A percentile compares a stretch with the other conserved stretches of the same genome.
These are phyloP conservation scores for Ifrita kowaldi DNA, from an alignment of 2,113 vertebrate genomes.

Conservation along the genomic window DNA sequence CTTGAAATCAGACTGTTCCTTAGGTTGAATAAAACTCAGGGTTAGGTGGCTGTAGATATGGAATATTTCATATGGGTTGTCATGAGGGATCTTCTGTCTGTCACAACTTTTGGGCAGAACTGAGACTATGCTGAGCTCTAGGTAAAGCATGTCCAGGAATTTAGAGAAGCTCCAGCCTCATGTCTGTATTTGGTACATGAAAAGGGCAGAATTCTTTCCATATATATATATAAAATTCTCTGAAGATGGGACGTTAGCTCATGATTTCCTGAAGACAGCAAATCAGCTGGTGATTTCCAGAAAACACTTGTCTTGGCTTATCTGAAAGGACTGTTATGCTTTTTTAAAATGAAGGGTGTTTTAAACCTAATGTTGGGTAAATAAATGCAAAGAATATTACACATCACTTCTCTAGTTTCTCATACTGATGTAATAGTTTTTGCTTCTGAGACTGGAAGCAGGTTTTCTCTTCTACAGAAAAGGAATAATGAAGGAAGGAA, in stretches of 20 bases:
- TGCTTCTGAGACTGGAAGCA: neutral
- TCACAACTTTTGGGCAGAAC: neutral
- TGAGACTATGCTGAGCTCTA: neutral
- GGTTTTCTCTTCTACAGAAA: neutral
- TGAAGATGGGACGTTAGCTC: neutral
- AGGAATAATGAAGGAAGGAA: neutral
- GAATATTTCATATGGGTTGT: neutral
- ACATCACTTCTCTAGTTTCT: neutral
- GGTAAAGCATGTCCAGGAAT: neutral
- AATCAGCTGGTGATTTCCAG: neutral
- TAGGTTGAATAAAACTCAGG: neutral
- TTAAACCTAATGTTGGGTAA: neutral
- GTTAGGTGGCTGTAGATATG: neutral
- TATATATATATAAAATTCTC: neutral
- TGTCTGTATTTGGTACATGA: neutral
- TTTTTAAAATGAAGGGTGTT: neutral
- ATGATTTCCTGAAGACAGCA: neutral
- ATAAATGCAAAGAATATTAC: neutral
- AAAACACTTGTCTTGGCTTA: neutral
- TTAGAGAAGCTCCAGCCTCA: neutral
- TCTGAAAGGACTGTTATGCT: neutral
- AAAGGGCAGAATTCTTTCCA: neutral
- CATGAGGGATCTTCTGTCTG: neutral
- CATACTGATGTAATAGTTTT: neutral
- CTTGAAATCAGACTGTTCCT: neutral